Percentiles rank a stretch among this genome's conserved stretches.
These are phyloP conservation scores for Taenioides sp. DNA, from an alignment of 2,797 vertebrate species.

Conservation along the genomic window DNA sequence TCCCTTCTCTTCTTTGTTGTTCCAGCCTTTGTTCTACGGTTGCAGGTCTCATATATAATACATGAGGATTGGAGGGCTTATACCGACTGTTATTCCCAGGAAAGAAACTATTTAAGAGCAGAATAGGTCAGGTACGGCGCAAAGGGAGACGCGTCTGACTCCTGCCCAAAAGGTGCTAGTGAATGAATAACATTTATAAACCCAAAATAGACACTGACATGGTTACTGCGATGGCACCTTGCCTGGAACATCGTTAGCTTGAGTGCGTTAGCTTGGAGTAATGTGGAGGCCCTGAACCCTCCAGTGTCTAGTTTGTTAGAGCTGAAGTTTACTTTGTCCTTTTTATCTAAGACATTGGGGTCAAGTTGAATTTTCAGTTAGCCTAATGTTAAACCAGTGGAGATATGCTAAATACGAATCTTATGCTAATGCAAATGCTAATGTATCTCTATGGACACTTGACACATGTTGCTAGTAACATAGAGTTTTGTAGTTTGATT, in stretches of 20 bases:
- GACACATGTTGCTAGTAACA: neutral
- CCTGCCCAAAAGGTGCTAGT: constrained; percentile 53
- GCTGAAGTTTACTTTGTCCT: constrained; percentile 3
- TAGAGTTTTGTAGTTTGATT: neutral
- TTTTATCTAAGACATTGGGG: neutral
- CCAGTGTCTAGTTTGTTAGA: constrained; percentile 29
- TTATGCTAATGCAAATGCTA: too few species aligned
- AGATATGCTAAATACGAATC: too few species aligned
- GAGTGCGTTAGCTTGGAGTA: constrained; percentile 15
- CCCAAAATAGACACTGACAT: constrained; percentile 50
- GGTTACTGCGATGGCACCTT: constrained; percentile 23
- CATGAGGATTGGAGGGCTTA: constrained; percentile 73
- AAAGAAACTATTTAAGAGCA: constrained; percentile 69
- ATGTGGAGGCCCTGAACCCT: constrained; percentile 28
- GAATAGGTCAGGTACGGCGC: constrained; percentile 61
- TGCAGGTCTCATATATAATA: constrained; percentile 77
- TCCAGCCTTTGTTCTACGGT: constrained; percentile 75
- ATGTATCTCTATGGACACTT: neutral
- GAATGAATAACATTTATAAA: constrained; percentile 55
- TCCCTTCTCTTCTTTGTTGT: constrained; percentile 47
- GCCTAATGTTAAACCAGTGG: too few species aligned
- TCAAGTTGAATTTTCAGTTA: neutral
- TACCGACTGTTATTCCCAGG: constrained; percentile 66
- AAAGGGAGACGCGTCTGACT: constrained; percentile 53
- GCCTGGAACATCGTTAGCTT: constrained; percentile 24